Evolutionary conservation across 1,140 invertebrate genomes (phyloP).

Genomic region (Eubasilissa regina): DNA sequence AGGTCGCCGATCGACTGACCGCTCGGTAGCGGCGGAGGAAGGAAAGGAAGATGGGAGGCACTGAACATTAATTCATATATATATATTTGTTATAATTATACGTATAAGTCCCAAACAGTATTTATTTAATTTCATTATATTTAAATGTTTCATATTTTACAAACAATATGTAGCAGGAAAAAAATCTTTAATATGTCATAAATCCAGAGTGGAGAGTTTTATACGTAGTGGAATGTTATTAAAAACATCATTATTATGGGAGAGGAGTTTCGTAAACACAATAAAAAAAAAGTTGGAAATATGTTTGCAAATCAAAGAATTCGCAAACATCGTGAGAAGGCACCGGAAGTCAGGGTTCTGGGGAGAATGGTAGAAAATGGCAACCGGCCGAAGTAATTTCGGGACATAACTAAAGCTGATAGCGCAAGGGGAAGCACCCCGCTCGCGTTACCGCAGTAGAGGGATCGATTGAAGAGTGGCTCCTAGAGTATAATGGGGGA

Average conservation of each 20-base stretch:
- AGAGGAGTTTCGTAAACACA: neutral
- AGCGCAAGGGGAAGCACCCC: slow-evolving; percentile 22
- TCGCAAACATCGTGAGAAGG: neutral
- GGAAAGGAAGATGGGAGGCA: too few relatives aligned
- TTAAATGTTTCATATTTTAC: too few relatives aligned
- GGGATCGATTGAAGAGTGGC: slow-evolving; percentile 57
- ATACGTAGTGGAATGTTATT: neutral
- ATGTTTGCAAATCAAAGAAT: neutral
- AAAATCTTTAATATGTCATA: neutral
- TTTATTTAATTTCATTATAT: too few relatives aligned
- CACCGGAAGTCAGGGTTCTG: neutral
- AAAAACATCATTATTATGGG: neutral
- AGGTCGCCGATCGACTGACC: too few relatives aligned
- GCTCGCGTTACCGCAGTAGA: slow-evolving; percentile 46
- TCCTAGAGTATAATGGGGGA: slow-evolving; percentile 49
- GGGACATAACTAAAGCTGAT: slow-evolving; percentile 28
- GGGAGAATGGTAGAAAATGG: too few relatives aligned
- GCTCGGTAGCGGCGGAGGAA: too few relatives aligned
- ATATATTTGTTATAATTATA: too few relatives aligned
- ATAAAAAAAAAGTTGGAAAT: neutral
- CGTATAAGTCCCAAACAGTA: too few relatives aligned
- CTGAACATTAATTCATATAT: too few relatives aligned
- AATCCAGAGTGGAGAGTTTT: neutral
- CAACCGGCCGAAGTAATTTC: slow-evolving; percentile 18
- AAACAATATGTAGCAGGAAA: neutral